Conservation (phyloP, 2,797 vertebrate species). For the Rhinatrema bivittatum region DNA sequence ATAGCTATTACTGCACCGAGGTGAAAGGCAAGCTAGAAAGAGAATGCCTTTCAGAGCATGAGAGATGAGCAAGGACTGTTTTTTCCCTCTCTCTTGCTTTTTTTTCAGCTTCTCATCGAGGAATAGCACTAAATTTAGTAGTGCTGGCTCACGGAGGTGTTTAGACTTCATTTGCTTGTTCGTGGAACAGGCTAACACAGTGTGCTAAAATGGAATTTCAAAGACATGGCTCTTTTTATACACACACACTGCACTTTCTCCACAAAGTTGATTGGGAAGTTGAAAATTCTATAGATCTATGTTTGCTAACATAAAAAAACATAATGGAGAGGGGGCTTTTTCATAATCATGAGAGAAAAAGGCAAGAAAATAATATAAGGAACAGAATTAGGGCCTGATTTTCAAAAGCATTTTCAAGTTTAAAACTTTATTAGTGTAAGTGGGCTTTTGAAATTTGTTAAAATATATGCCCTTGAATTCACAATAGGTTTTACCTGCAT, state of each 20-base stretch:
- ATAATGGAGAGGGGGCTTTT: too few species aligned
- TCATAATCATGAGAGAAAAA: too few species aligned
- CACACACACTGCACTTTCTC: slow-evolving; percentile 4
- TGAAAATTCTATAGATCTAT: not conserved
- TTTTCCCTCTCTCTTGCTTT: not conserved
- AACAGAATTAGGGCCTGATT: too few species aligned
- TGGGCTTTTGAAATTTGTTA: too few species aligned
- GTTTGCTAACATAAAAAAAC: too few species aligned
- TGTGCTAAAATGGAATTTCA: slow-evolving; percentile 15
- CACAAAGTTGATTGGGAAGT: not conserved
- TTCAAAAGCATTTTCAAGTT: too few species aligned
- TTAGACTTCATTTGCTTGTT: slow-evolving; percentile 11
- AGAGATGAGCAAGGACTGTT: slow-evolving; percentile 30
- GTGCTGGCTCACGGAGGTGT: not conserved
- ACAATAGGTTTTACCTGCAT: too few species aligned
- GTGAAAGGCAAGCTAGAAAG: slow-evolving; percentile 37
- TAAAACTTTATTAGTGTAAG: too few species aligned
- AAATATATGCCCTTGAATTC: too few species aligned
- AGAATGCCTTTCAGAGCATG: slow-evolving; percentile 31
- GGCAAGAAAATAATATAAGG: too few species aligned
- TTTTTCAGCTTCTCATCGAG: not conserved
- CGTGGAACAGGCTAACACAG: not conserved
- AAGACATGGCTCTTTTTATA: not conserved
- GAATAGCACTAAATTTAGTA: slow-evolving; percentile 16
- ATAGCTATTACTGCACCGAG: slow-evolving; percentile 38